Evolutionary conservation across 1,140 invertebrate genomes (phyloP).

Genomic region (Aphidius ervi): DNA sequence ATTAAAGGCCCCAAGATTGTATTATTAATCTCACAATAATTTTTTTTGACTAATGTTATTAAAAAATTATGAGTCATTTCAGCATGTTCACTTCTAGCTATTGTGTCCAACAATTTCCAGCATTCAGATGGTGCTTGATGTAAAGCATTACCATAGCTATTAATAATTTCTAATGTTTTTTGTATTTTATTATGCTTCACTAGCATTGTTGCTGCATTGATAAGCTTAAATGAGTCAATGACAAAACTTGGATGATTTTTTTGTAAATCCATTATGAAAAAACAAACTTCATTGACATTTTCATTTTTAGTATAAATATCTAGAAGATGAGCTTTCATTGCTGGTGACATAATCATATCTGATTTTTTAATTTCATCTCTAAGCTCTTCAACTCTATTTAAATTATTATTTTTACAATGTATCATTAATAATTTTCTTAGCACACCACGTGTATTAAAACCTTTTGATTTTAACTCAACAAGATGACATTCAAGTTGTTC

Average conservation of each 20-base stretch:
- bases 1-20: conserved; percentile 53
- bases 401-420: conserved; percentile 51
- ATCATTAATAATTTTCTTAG: conserved; percentile 53
- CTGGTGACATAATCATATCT: conserved; percentile 50
- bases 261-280: conserved; percentile 48
- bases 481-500: conserved; percentile 54
- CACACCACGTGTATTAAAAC: conserved; percentile 56
- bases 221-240: conserved; percentile 57
- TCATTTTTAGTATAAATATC: conserved; percentile 52
- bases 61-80: conserved; percentile 47
- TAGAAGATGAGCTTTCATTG: conserved; percentile 56
- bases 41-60: conserved; percentile 42
- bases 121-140: conserved; percentile 36
- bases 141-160: conserved; percentile 39
- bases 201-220: conserved; percentile 55
- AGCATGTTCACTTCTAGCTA: conserved; percentile 37
- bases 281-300: conserved; percentile 50
- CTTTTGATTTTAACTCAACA: conserved; percentile 54
- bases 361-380: conserved; percentile 47
- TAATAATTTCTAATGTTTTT: conserved; percentile 50
- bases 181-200: conserved; percentile 49
- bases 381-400: conserved; percentile 49
- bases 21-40: conserved; percentile 52
- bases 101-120: conserved; percentile 54
- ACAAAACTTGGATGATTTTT: conserved; percentile 46